phyloP scores from a whole-genome alignment of 2,888 invertebrate species.

The Electrophaes corylata region DNA sequence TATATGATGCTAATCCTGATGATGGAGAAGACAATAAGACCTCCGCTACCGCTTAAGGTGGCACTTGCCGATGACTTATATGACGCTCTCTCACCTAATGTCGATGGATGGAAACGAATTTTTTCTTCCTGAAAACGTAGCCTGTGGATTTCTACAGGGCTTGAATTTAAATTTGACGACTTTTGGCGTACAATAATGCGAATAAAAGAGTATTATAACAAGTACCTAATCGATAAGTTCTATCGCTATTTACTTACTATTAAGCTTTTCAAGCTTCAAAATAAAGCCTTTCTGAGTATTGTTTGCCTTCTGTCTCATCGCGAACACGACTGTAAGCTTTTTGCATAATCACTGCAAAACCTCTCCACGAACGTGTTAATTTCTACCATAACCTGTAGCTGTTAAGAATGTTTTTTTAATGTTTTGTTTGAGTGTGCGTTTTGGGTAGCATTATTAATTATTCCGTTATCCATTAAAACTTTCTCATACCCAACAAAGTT shows the following conservation, averaged over 20 bases:
- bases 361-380: not conserved
- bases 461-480: not conserved
- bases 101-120: no score
- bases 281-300: not conserved
- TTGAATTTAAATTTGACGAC: no score
- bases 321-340: constrained; percentile 8
- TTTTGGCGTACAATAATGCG: no score
- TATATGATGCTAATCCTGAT: no score
- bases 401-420: not conserved
- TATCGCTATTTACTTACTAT: not conserved
- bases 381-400: not conserved
- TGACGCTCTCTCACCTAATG: no score
- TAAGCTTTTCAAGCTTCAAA: not conserved
- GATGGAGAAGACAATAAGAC: no score
- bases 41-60: no score
- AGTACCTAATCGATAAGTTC: no score
- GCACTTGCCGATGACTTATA: no score
- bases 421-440: constrained; percentile 1
- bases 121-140: no score
- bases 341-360: constrained; percentile 14
- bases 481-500: not conserved
- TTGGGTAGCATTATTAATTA: constrained; percentile 5
- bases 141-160: no score
- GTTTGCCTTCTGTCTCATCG: constrained; percentile 7
- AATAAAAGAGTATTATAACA: no score